Evolutionary conservation across 1,140 invertebrate genomes (phyloP), one percentile per base, ranked within the genome.

Genomic region (Hylyphantes graminicola): DNA sequence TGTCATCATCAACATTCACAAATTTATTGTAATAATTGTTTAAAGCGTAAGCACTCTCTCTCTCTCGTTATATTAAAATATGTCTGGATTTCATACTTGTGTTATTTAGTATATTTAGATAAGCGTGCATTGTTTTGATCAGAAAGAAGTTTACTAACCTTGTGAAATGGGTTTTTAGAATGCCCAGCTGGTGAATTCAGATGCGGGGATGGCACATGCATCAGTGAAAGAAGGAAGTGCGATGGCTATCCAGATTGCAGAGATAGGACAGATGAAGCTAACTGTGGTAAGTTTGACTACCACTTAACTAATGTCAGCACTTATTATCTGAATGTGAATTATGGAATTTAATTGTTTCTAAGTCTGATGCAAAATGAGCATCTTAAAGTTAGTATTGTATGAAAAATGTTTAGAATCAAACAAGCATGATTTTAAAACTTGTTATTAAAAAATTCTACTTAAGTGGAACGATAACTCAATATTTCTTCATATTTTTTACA

Each of bases 141-240:
- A n/a, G n/a, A n/a, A n/a, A n/a, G 35, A 35, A 35, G 35, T 35
- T 35, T 35, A 53, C 21, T 65, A 12, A 13, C n/a, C 11, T n/a
- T 59, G 57, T 59, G 3, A 59, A 59, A 19, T 21, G 48, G 19
- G 11, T 70, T 63, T 61, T 13, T 17, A 83, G 80, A 83, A 77
- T 87, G 87, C 81, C 35, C 13, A 59, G 3, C 75, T 19, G 53
- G 73, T 86, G 82, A 87, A 53, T 88, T 88, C 63, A 75, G 78
- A n/a, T 92, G 92, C 87, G 87, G 86, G 12, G 90, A 91, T 87
- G 91, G 91, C 53, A 87, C 88, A 80, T 92, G 92, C 86, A 90
- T 92, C 54, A 85, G 87, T 72, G 79, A 77, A 6, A 51, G 68
- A 15, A 87, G 87, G 54, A 79, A 76, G 35, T 91, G 90, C 87